phyloP scores from a whole-genome alignment of 2,888 invertebrate species.

The Alitta virens region DNA sequence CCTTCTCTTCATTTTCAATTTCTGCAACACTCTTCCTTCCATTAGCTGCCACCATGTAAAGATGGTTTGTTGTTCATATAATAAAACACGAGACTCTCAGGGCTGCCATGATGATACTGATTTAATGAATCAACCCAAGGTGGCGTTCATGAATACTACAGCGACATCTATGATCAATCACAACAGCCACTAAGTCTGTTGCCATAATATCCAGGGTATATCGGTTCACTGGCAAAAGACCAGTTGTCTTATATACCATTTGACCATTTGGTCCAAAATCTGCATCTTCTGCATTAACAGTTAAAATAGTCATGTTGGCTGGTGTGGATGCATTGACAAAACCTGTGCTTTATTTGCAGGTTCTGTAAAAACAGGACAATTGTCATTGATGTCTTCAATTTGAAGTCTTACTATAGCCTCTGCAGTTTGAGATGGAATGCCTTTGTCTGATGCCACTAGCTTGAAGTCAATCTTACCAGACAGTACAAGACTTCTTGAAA shows the following conservation, averaged over 20 bases:
- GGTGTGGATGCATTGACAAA: background rate
- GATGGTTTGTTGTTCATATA: too few relatives aligned
- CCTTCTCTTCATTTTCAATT: too few relatives aligned
- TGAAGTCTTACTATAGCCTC: background rate
- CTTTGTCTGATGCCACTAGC: background rate
- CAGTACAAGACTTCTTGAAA: background rate
- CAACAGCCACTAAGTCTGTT: too few relatives aligned
- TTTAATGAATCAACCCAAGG: too few relatives aligned
- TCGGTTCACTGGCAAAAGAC: too few relatives aligned
- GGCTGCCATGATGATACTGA: too few relatives aligned
- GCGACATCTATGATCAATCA: too few relatives aligned
- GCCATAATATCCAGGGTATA: too few relatives aligned
- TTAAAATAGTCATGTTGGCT: background rate
- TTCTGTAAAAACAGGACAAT: background rate
- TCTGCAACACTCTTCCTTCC: too few relatives aligned
- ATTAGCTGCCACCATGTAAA: too few relatives aligned
- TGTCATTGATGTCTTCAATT: background rate
- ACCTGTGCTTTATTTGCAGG: background rate
- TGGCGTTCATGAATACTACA: too few relatives aligned
- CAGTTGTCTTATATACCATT: background rate
- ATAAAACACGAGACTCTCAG: too few relatives aligned
- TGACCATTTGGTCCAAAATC: background rate
- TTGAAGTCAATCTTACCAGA: background rate
- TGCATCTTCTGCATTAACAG: background rate
- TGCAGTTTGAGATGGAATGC: background rate